Conservation (phyloP, 2,797 vertebrate species). For the Microctenopoma stevenorrisi region DNA sequence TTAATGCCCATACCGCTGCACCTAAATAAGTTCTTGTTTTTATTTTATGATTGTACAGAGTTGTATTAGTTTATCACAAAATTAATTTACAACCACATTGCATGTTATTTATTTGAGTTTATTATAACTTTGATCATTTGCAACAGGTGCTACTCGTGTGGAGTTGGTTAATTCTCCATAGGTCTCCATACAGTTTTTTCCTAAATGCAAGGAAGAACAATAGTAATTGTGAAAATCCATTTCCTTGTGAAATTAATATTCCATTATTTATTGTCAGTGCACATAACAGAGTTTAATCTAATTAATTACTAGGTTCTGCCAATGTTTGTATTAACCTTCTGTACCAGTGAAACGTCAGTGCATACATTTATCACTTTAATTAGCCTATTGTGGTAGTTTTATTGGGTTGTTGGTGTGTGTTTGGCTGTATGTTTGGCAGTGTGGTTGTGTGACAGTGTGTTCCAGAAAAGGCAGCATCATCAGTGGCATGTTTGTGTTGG, state of each 20-base stretch:
- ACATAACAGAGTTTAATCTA: background rate
- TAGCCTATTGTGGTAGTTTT: slow-evolving; percentile 50
- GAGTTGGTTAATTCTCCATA: background rate
- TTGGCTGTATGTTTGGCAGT: slow-evolving; percentile 22
- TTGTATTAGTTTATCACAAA: no score
- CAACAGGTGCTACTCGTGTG: slow-evolving; percentile 42
- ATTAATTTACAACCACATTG: background rate
- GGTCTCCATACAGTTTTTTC: background rate
- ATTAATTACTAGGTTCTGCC: background rate
- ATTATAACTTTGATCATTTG: background rate
- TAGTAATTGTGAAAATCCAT: background rate
- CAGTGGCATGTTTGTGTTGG: slow-evolving; percentile 71
- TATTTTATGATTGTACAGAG: background rate
- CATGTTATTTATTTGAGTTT: background rate
- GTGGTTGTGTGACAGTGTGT: slow-evolving; percentile 58
- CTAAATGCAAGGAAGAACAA: background rate
- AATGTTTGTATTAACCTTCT: background rate
- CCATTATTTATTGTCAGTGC: background rate
- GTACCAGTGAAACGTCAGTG: background rate
- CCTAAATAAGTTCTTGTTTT: background rate
- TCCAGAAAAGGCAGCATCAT: slow-evolving; percentile 73
- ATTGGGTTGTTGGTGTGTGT: slow-evolving; percentile 33
- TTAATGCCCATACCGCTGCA: background rate
- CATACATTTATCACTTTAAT: background rate
- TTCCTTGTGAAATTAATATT: background rate